Conservation (phyloP, 1,140 invertebrate genomes). For the Drosophila persimilis region DNA sequence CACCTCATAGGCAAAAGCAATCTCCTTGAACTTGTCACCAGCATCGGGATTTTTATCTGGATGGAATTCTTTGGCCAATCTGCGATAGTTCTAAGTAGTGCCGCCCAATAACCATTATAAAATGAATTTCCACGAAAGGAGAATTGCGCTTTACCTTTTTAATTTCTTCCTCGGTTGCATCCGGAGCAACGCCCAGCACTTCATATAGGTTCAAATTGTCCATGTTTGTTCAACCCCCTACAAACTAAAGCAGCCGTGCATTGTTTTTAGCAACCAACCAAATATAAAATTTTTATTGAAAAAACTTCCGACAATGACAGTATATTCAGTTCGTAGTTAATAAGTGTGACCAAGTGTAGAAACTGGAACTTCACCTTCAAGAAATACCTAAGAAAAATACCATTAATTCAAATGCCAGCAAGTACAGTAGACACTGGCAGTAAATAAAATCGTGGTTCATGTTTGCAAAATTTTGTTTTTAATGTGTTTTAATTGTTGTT, state of each 20-base stretch:
- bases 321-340: slow-evolving; percentile 35
- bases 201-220: slow-evolving; percentile 93
- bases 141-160: slow-evolving; percentile 89
- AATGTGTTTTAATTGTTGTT: too few relatives aligned
- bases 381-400: neutral
- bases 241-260: slow-evolving; percentile 43
- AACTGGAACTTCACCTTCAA: too few relatives aligned
- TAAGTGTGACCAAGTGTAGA: slow-evolving; percentile 40
- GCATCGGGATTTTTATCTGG: slow-evolving; percentile 93
- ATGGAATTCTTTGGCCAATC: slow-evolving; percentile 94
- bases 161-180: slow-evolving; percentile 91
- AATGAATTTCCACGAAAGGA: slow-evolving; percentile 1
- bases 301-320: slow-evolving; percentile 34
- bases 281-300: slow-evolving; percentile 30
- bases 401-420: slow-evolving; percentile 1
- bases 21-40: slow-evolving; percentile 94
- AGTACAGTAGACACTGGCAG: neutral
- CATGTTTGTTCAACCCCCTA: slow-evolving; percentile 65
- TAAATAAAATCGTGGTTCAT: neutral
- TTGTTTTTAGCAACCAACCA: slow-evolving; percentile 23
- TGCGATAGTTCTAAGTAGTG: slow-evolving; percentile 89
- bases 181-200: slow-evolving; percentile 90
- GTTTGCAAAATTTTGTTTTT: too few relatives aligned
- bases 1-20: slow-evolving; percentile 94
- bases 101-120: slow-evolving; percentile 58